These are phyloP conservation scores for Spongilla lacustris DNA, from an alignment of 37 sponge, comb jelly and placozoan species.

Conservation along the genomic window DNA sequence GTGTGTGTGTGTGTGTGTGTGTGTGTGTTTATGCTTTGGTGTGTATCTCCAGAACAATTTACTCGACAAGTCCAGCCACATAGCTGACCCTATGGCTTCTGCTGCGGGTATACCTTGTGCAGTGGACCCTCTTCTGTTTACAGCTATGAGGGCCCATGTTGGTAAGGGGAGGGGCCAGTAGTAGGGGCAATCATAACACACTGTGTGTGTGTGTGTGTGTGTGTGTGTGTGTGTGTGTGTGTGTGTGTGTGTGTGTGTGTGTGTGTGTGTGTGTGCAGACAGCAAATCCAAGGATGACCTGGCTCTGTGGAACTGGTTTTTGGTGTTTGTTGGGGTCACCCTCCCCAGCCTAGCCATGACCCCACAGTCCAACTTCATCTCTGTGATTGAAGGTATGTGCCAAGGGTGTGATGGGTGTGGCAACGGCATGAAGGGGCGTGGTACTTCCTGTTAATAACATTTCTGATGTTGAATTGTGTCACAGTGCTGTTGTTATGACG, in stretches of 20 bases:
- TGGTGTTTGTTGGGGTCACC: conserved; percentile 78
- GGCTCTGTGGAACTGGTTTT: conserved; percentile 73
- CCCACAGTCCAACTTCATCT: conserved; percentile 54
- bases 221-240: not conserved
- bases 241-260: not conserved
- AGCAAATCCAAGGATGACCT: conserved; percentile 69
- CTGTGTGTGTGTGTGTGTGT: not conserved
- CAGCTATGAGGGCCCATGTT: conserved; percentile 63
- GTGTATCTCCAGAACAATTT: conserved; percentile 21
- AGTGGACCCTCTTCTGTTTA: conserved; percentile 84
- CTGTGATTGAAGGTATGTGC: conserved; percentile 57
- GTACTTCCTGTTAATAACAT: too few relatives aligned
- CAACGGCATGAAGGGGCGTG: too few relatives aligned
- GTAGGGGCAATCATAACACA: not conserved
- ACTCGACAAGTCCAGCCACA: conserved; percentile 59
- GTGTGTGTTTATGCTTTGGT: too few relatives aligned
- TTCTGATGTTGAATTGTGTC: too few relatives aligned
- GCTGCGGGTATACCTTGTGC: conserved; percentile 82
- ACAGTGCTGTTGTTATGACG: not conserved
- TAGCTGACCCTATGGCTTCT: conserved; percentile 89
- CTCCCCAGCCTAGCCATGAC: conserved; percentile 74
- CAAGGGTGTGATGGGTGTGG: not conserved
- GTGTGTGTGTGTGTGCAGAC: not conserved
- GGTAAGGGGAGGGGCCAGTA: conserved; percentile 32
- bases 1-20: too few relatives aligned